These are phyloP conservation scores for Probaryconus sp. DNA, from an alignment of 1,140 invertebrate genomes.

Conservation along the genomic window DNA sequence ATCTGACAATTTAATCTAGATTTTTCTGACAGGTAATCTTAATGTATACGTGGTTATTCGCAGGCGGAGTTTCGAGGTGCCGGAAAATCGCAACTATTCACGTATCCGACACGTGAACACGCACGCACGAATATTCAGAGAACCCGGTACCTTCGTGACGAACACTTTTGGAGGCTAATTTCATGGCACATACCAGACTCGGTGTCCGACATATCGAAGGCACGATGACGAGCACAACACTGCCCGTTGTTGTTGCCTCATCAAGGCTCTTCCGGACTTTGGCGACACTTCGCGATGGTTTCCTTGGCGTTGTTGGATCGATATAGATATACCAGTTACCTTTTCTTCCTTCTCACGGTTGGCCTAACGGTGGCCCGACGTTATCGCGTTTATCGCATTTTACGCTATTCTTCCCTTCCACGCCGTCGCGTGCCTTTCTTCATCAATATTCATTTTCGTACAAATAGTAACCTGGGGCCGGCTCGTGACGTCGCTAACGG, in stretches of 20 bases:
- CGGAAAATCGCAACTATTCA: slow-evolving; percentile 56
- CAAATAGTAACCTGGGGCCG: background rate
- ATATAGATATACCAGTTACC: slow-evolving; percentile 55
- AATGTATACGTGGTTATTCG: slow-evolving; percentile 21
- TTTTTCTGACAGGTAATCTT: slow-evolving; percentile 14
- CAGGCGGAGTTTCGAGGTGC: slow-evolving; percentile 42
- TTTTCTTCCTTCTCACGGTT: background rate
- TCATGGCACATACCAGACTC: slow-evolving; percentile 70
- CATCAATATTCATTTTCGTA: background rate
- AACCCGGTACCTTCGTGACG: slow-evolving; percentile 55
- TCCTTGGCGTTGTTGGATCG: slow-evolving; percentile 77
- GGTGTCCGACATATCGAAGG: slow-evolving; percentile 72
- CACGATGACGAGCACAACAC: slow-evolving; percentile 53
- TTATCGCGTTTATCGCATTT: background rate
- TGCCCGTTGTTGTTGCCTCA: slow-evolving; percentile 50
- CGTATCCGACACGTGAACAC: slow-evolving; percentile 55
- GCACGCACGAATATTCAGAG: slow-evolving; percentile 52
- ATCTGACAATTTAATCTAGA: slow-evolving; percentile 41
- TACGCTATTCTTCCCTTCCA: too few relatives aligned
- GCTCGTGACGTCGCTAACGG: too few relatives aligned
- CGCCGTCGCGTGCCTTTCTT: slow-evolving; percentile 3
- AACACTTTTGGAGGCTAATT: slow-evolving; percentile 29
- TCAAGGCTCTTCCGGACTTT: slow-evolving; percentile 61
- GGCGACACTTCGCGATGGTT: slow-evolving; percentile 72
- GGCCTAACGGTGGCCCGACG: background rate